A percentile compares a stretch with the other conserved stretches of the same genome.
Conservation (phyloP, 2,888 invertebrate genomes). For the Melanophora roralis region DNA sequence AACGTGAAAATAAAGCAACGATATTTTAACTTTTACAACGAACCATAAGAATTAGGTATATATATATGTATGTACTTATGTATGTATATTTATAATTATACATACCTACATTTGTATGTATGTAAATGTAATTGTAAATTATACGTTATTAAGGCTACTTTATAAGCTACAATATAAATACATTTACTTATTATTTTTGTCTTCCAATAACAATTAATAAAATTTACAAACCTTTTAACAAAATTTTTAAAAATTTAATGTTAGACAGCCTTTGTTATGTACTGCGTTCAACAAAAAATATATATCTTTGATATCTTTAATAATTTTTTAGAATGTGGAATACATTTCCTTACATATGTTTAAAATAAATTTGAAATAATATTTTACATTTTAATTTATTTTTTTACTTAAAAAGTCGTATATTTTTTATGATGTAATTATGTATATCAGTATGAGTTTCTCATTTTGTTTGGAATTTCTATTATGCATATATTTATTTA, state of each 20-base stretch:
- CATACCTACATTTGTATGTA: no score
- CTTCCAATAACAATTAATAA: slow-evolving; percentile 51
- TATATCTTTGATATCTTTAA: slow-evolving; percentile 33
- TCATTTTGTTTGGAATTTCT: no score
- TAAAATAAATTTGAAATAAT: neutral
- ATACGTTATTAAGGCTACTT: slow-evolving; percentile 40
- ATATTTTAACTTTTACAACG: slow-evolving; percentile 45
- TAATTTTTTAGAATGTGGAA: slow-evolving; percentile 32
- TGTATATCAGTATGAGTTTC: no score
- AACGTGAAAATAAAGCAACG: slow-evolving; percentile 51
- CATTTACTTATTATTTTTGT: slow-evolving; percentile 36
- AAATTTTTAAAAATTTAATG: slow-evolving; percentile 34
- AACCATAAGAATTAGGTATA: slow-evolving; percentile 44
- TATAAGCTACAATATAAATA: slow-evolving; percentile 46
- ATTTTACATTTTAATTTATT: no score
- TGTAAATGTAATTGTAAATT: slow-evolving; percentile 51
- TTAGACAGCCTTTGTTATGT: slow-evolving; percentile 28
- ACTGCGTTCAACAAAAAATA: slow-evolving; percentile 13
- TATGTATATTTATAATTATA: no score
- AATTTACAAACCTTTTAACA: slow-evolving; percentile 3
- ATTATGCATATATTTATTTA: no score
- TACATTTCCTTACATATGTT: neutral
- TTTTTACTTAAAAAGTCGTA: no score
- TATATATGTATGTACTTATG: no score
- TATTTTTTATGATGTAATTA: no score